Evolutionary conservation across 1,140 invertebrate genomes (phyloP), one percentile per base, ranked within the genome.

Genomic region (Eurosta solidaginis): DNA sequence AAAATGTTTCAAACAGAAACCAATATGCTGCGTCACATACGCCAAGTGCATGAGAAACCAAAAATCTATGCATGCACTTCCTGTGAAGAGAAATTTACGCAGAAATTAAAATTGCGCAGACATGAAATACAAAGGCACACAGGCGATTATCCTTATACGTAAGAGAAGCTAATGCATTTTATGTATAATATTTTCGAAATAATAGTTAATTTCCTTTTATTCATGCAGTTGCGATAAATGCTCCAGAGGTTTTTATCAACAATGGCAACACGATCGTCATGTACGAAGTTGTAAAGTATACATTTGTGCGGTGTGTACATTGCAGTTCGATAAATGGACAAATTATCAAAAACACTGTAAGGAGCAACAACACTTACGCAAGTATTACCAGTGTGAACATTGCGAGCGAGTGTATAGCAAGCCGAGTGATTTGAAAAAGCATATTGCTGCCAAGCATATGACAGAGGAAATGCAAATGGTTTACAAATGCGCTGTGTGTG

Each of bases 41-140:
- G 85, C 1, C 81, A 83, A 17, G 78, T 82, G 5, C 87, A 88
- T 42, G 83, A 86, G 20, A 79, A 80, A 42, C 83, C 84, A 0
- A 80, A 83, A 0, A 83, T 81, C 29, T 87, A 87, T 59, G 20
- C 76, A 1, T 88, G 87, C 74, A 20, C 20, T 0, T 77, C 82
- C 29, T 88, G 87, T 36, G 9, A 77, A 0, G 78, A 81, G 17
- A 86, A 83, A n/a, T 88, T 87, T 52, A 81, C 81, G n/a, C 83
- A 87, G 29, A 87, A 87, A 77, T 36, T 85, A 27, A 86, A 86
- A 76, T 44, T 88, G 63, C 82, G 82, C 3, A 81, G 83, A 0
- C 86, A 88, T 59, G 85, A 85, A 77, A 85, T 87, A 0, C 79
- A 75, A 27, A 81, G 83, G 54, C 85, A 88, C 74, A 87, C 83